Evolutionary conservation across 2,888 invertebrate species (phyloP), one percentile per base, ranked within the genome.

Genomic region (Euzetes globulus): DNA sequence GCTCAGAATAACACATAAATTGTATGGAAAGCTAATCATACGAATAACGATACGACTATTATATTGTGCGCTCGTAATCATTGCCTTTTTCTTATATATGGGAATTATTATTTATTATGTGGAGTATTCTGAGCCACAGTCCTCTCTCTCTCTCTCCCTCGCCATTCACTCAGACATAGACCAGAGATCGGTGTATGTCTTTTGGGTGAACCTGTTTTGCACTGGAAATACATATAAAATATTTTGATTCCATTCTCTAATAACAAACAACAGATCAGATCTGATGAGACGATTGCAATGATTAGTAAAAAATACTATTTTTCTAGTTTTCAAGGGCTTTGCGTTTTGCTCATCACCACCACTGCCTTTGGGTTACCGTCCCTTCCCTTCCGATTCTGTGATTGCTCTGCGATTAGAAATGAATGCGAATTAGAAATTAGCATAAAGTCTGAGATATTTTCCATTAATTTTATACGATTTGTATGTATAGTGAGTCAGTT

Each of bases 141-240:
- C 13, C 47, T 9, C 22, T 2, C n/a, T 50, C 17, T 19, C 50
- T 9, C 19, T 19, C 50, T 19, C 19, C 50, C n/a, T 19, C 19
- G 50, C 50, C 50, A 50, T 19, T n/a, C 19, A 50, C n/a, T n/a
- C n/a, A n/a, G n/a, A n/a, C n/a, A n/a, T n/a, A n/a, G n/a, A n/a
- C n/a, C 5, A 5, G 9, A n/a, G 2, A 19, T 19, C 50, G 50
- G 19, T 50, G n/a, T 50, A 3, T 50, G 50, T 50, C 19, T 50
- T 50, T 50, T n/a, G n/a, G 50, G 50, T 55, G 55, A 55, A 55
- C 55, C 55, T 55, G 55, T 55, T 55, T 55, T 55, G 6, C 25
- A 50, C 19, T 19, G n/a, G 19, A n/a, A 41, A 41, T 41, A n/a
- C n/a, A n/a, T n/a, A 11, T 41, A 4, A 33, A 41, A 9, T 41